Evolutionary conservation across 2,797 vertebrate genomes (phyloP).

Genomic region (Acomys russatus): DNA sequence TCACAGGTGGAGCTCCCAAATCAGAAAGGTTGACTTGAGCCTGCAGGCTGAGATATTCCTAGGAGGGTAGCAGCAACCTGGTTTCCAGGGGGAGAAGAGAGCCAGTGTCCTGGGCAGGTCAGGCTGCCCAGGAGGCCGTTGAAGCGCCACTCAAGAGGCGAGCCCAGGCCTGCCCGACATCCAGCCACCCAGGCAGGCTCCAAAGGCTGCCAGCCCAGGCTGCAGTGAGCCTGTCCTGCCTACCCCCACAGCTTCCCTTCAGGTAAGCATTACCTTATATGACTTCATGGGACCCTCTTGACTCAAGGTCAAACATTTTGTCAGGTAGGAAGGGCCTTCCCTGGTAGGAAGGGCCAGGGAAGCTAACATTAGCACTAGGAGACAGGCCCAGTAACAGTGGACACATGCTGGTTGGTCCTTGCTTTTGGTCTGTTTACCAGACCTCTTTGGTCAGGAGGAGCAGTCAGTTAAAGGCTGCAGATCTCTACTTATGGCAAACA

Average conservation of each 20-base stretch:
- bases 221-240: not conserved
- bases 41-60: not conserved
- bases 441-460: too few relatives aligned
- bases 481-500: not conserved
- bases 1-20: not conserved
- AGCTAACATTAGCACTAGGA: not conserved
- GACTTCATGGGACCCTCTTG: not conserved
- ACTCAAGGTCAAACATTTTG: not conserved
- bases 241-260: too few relatives aligned
- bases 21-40: not conserved
- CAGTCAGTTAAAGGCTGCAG: not conserved
- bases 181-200: not conserved
- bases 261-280: rapidly evolving
- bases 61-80: not conserved
- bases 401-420: not conserved
- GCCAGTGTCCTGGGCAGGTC: not conserved
- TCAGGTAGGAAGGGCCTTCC: not conserved
- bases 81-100: constrained; percentile 3
- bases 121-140: not conserved
- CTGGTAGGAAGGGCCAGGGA: not conserved
- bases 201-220: not conserved
- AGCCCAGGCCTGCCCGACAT: constrained; percentile 66
- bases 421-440: not conserved
- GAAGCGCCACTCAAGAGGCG: constrained; percentile 7
- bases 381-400: not conserved